These are phyloP conservation scores for Sylvilagus floridanus DNA, from an alignment of 2,797 vertebrate genomes.

Conservation along the genomic window DNA sequence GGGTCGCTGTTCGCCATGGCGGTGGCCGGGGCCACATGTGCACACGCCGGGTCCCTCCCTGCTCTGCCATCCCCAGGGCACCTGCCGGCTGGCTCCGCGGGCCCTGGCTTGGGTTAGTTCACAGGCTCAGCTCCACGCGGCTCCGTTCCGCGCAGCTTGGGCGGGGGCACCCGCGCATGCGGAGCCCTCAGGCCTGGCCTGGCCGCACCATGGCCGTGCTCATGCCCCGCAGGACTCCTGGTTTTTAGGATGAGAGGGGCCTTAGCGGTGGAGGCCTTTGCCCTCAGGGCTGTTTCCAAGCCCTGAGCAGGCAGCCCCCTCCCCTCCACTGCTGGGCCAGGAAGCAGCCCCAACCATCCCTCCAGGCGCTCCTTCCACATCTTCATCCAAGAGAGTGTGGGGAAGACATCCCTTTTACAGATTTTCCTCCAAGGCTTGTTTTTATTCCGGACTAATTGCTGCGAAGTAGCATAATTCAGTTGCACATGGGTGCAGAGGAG, in stretches of 20 bases:
- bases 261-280: neutral
- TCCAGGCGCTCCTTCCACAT: constrained; percentile 37
- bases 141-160: too few relatives aligned
- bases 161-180: too few relatives aligned
- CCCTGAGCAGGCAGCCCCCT: neutral
- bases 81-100: too few relatives aligned
- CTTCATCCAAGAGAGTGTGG: constrained; percentile 35
- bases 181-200: too few relatives aligned
- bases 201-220: too few relatives aligned
- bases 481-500: constrained; percentile 68
- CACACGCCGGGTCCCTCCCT: too few relatives aligned
- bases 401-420: constrained; percentile 60
- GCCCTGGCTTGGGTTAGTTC: too few relatives aligned
- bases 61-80: too few relatives aligned
- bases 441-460: constrained; percentile 81
- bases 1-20: too few relatives aligned
- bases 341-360: constrained; percentile 52
- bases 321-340: neutral
- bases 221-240: too few relatives aligned
- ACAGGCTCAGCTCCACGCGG: too few relatives aligned
- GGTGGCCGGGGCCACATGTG: too few relatives aligned
- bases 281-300: neutral
- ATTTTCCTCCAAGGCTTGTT: constrained; percentile 62
- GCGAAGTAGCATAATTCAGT: constrained; percentile 80
- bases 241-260: neutral